Conservation (phyloP, 2,888 invertebrate species). For the Rhagophthalmus giganteus region DNA sequence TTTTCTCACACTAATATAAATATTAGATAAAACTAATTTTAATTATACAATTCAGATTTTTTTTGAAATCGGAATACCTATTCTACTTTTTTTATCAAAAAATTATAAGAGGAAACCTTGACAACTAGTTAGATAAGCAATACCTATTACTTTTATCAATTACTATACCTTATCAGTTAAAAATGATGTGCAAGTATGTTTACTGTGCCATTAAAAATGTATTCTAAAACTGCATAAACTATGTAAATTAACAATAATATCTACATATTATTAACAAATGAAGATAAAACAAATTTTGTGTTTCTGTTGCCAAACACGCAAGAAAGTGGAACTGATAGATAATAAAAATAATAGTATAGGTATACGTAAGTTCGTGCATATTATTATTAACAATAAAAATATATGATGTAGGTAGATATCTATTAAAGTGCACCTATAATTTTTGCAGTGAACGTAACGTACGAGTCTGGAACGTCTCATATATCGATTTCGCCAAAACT, state of each 20-base stretch:
- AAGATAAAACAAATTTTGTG: conserved; percentile 17
- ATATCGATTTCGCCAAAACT: no score
- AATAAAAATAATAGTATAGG: background rate
- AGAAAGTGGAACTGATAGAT: background rate
- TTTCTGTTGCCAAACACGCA: conserved; percentile 15
- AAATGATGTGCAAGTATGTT: no score
- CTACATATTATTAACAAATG: background rate
- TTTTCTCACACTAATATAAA: no score
- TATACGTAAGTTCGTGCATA: background rate
- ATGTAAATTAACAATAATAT: no score
- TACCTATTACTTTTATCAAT: conserved; percentile 8
- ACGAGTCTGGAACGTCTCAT: background rate
- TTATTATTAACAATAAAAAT: background rate
- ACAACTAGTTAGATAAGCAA: conserved; percentile 12
- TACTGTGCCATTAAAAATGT: no score
- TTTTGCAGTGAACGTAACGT: background rate
- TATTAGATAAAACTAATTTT: no score
- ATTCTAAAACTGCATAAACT: no score
- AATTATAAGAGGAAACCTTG: conserved; percentile 10
- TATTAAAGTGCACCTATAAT: background rate
- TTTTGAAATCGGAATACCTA: background rate
- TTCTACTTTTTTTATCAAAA: conserved; percentile 5
- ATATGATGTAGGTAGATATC: background rate
- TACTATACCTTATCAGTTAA: conserved; percentile 10
- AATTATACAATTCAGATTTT: background rate